Conservation (phyloP, 2,113 vertebrate genomes). For the Etia nguti region DNA sequence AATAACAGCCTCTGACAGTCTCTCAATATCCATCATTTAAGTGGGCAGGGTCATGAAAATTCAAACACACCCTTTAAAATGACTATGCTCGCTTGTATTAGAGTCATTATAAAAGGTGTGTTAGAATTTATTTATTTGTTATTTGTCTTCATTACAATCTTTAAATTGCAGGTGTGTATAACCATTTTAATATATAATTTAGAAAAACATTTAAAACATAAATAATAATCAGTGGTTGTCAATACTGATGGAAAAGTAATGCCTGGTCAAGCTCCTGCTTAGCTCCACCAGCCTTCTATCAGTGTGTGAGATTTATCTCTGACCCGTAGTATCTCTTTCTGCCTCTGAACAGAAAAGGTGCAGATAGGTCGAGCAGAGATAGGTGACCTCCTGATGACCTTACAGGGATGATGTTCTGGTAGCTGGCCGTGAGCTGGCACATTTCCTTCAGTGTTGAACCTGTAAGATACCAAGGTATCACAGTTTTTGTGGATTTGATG, state of each 20-base stretch:
- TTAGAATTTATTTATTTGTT: background rate
- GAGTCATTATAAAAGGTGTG: background rate
- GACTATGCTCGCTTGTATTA: background rate
- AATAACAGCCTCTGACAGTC: background rate
- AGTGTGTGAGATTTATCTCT: background rate
- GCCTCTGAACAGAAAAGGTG: conserved; percentile 85
- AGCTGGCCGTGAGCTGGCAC: conserved; percentile 67
- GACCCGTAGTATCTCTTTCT: conserved; percentile 83
- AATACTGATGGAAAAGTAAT: background rate
- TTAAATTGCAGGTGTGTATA: background rate
- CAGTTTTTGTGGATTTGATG: background rate
- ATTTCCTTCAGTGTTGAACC: conserved; percentile 80
- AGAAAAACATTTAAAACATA: background rate
- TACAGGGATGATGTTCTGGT: conserved; percentile 84
- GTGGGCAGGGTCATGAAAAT: background rate
- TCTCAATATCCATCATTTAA: background rate
- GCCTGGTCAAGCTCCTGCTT: background rate
- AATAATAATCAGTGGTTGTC: background rate
- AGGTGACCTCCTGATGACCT: conserved; percentile 68
- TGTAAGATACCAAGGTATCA: conserved; percentile 31
- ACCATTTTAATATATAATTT: background rate
- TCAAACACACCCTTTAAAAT: background rate
- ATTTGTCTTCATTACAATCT: background rate
- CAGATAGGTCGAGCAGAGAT: conserved; percentile 77
- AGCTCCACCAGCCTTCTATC: background rate